These are phyloP conservation scores for Rhynchotus rufescens DNA, from an alignment of 2,797 vertebrate species.

Conservation along the genomic window DNA sequence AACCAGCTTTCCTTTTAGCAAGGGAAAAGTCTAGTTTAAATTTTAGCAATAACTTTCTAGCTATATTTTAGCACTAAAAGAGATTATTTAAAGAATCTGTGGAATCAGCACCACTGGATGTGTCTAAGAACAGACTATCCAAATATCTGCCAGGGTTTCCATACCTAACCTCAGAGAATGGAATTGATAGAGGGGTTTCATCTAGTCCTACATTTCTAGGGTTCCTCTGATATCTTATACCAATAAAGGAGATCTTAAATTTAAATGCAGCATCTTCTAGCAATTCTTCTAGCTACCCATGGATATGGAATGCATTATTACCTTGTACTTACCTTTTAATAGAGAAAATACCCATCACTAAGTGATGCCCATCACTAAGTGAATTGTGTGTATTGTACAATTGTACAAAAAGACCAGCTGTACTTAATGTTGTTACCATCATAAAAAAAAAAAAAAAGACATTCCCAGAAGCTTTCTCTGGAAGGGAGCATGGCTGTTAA, in stretches of 20 bases:
- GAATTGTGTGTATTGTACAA: neutral
- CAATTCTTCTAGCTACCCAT: neutral
- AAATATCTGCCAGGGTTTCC: neutral
- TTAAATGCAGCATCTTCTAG: neutral
- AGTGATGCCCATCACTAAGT: too few relatives aligned
- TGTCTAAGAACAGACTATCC: neutral
- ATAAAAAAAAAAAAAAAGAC: neutral
- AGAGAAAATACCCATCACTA: too few relatives aligned
- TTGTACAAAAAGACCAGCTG: neutral
- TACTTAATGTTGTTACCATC: slow-evolving; percentile 21
- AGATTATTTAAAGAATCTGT: neutral
- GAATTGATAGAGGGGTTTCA: neutral
- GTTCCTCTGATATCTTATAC: neutral
- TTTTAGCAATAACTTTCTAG: neutral
- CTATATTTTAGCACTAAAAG: neutral
- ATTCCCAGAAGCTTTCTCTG: neutral
- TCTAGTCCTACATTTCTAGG: neutral
- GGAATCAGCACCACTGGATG: neutral
- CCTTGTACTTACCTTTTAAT: neutral
- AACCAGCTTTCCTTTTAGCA: neutral
- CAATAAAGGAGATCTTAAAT: neutral
- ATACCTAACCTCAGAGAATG: neutral
- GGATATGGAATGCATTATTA: neutral
- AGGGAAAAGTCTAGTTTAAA: neutral
- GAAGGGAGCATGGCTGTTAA: neutral